Percentiles rank a stretch among this genome's conserved stretches.
phyloP scores from a whole-genome alignment of 2,888 invertebrate genomes.

The Agrochola circellaris region DNA sequence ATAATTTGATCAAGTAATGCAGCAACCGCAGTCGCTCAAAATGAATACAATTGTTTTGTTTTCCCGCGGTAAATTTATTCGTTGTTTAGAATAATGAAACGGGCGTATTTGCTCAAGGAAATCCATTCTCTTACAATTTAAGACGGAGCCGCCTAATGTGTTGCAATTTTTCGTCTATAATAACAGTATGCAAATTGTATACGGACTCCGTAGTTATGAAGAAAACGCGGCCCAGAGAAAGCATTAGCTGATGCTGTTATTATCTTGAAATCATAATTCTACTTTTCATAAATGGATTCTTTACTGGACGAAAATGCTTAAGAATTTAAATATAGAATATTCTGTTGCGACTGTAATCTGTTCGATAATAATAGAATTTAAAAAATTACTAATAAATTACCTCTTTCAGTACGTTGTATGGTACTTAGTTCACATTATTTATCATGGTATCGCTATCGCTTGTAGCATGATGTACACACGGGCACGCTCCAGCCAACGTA shows the following conservation, averaged over 20 bases:
- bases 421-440: constrained; percentile 25
- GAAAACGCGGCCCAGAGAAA: constrained; percentile 48
- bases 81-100: constrained; percentile 89
- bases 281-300: constrained; percentile 18
- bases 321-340: not conserved
- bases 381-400: not conserved
- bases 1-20: constrained; percentile 88
- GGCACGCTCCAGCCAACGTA: constrained; percentile 76
- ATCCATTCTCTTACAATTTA: constrained; percentile 89
- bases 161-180: constrained; percentile 86
- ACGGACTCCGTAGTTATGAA: constrained; percentile 62
- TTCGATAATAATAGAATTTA: not conserved
- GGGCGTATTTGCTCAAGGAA: constrained; percentile 86
- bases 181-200: constrained; percentile 81
- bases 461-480: constrained; percentile 68
- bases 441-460: constrained; percentile 66
- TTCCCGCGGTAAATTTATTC: constrained; percentile 88
- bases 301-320: not conserved
- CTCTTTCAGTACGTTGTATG: not conserved
- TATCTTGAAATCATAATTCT: constrained; percentile 33
- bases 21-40: constrained; percentile 86
- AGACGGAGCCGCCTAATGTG: constrained; percentile 85
- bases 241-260: constrained; percentile 53
- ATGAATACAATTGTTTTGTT: constrained; percentile 90
- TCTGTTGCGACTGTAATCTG: not conserved